Conservation (phyloP, 2,797 vertebrate species). For the Enteromius mattozi region DNA sequence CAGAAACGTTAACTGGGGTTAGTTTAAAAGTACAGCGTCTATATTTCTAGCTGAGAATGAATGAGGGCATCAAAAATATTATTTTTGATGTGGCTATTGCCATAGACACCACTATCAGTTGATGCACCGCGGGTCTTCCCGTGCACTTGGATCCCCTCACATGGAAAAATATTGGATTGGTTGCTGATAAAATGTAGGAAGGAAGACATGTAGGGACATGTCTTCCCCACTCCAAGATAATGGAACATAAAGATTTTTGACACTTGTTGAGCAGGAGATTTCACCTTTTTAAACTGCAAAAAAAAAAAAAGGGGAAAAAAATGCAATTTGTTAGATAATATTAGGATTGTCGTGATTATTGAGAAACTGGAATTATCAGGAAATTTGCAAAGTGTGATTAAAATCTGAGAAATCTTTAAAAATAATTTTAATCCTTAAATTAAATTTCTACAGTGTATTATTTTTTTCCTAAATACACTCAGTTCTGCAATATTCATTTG, state of each 20-base stretch:
- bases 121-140: not conserved
- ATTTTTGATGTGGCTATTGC: slow-evolving; percentile 1
- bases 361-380: not conserved
- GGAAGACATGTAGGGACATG: not conserved
- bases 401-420: not conserved
- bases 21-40: not conserved
- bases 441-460: not conserved
- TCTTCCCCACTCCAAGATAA: not conserved
- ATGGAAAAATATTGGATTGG: not conserved
- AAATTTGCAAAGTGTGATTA: not conserved
- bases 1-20: not conserved
- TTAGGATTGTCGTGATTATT: too few relatives aligned
- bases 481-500: not conserved
- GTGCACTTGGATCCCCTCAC: not conserved
- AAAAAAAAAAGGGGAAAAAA: too few relatives aligned
- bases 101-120: not conserved
- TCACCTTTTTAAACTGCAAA: not conserved
- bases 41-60: not conserved
- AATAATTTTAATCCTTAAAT: not conserved
- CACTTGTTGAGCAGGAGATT: not conserved
- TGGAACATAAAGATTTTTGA: not conserved
- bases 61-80: slow-evolving; percentile 4
- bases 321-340: not conserved
- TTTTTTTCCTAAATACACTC: not conserved
- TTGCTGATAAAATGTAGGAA: not conserved